Conservation (phyloP, 2,113 vertebrate genomes). For the Manacus vitellinus region DNA sequence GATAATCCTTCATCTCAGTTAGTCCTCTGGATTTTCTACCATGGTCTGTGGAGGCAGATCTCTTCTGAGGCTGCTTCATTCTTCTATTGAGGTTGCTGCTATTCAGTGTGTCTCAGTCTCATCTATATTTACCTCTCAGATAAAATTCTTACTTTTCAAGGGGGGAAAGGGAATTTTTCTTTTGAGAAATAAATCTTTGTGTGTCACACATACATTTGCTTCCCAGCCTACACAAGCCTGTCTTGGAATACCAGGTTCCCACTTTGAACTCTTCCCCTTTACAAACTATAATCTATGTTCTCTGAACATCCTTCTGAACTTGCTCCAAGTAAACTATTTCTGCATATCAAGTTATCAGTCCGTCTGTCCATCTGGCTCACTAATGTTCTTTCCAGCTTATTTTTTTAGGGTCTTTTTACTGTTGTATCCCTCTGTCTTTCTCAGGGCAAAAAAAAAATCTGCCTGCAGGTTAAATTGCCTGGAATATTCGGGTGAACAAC, state of each 20-base stretch:
- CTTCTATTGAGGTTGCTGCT: background rate
- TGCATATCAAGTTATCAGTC: conserved; percentile 3
- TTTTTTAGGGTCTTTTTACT: background rate
- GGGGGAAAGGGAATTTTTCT: background rate
- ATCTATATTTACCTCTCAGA: background rate
- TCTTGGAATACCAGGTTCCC: background rate
- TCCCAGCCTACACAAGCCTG: background rate
- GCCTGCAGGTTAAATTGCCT: conserved; percentile 43
- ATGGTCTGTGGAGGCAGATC: background rate
- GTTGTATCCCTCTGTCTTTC: background rate
- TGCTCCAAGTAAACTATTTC: background rate
- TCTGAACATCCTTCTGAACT: background rate
- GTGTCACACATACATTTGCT: background rate
- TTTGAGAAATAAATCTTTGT: background rate
- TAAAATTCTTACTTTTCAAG: background rate
- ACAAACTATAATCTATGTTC: background rate
- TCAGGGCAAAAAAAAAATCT: background rate
- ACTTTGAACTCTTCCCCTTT: conserved; percentile 7
- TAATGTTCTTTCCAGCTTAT: background rate
- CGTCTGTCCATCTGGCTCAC: conserved; percentile 41
- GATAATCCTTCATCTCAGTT: background rate
- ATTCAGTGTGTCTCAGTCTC: background rate
- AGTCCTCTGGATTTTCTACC: background rate
- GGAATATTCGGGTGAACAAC: conserved; percentile 31
- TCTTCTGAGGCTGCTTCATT: background rate